Percentiles rank a stretch among this genome's conserved stretches.
These are phyloP conservation scores for Conistra vaccinii DNA, from an alignment of 2,888 invertebrate genomes.

Conservation along the genomic window DNA sequence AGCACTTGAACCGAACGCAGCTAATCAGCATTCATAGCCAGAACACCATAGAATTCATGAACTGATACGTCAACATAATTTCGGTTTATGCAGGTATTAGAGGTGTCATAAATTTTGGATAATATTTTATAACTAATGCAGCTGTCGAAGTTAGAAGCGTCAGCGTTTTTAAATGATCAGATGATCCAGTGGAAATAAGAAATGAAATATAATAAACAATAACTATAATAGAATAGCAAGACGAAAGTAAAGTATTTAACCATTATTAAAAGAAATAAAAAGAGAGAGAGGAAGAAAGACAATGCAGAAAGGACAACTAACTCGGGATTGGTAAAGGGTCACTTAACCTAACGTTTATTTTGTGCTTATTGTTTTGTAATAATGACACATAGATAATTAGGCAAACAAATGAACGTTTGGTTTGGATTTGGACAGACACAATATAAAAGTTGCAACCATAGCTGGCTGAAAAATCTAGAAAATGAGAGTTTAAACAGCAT, in stretches of 20 bases:
- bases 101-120: slow-evolving; percentile 76
- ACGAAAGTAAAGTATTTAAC: neutral
- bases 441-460: neutral
- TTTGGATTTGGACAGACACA: neutral
- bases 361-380: neutral
- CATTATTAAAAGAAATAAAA: neutral
- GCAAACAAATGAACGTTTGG: neutral
- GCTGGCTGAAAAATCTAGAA: neutral
- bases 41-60: slow-evolving; percentile 72
- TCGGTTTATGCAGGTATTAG: slow-evolving; percentile 77
- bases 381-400: neutral
- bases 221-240: no score
- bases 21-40: slow-evolving; percentile 27
- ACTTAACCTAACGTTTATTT: neutral
- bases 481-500: neutral
- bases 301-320: neutral
- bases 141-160: slow-evolving; percentile 15
- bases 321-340: neutral
- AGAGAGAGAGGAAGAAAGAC: neutral
- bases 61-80: slow-evolving; percentile 80
- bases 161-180: slow-evolving; percentile 13
- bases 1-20: neutral
- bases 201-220: neutral
- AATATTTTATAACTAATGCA: slow-evolving; percentile 70
- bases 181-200: neutral